These are phyloP conservation scores for Ceratina australensis DNA, from an alignment of 1,140 invertebrate species.

Conservation along the genomic window DNA sequence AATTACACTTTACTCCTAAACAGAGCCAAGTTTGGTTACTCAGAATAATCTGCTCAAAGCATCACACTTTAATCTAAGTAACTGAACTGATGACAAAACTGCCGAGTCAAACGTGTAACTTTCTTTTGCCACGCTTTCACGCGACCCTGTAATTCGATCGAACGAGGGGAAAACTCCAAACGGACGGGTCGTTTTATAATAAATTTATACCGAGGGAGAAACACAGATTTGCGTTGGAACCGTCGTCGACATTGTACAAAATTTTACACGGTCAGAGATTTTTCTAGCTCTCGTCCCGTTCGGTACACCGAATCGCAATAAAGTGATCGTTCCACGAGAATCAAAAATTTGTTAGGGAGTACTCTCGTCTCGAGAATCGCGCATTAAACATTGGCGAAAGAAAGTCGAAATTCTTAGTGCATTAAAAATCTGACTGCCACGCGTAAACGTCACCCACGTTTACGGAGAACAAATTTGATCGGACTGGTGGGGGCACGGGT, in stretches of 20 bases:
- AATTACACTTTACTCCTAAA: conserved; percentile 63
- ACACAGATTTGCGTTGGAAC: conserved; percentile 16
- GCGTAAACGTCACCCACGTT: conserved; percentile 58
- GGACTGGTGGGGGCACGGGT: conserved; percentile 55
- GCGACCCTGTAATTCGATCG: conserved; percentile 24
- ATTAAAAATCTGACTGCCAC: conserved; percentile 68
- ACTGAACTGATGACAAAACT: conserved; percentile 70
- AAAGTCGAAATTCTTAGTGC: conserved; percentile 62
- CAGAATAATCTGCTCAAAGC: conserved; percentile 59
- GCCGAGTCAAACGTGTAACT: conserved; percentile 65
- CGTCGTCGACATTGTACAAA: neutral
- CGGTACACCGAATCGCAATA: conserved; percentile 5
- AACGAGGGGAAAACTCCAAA: neutral
- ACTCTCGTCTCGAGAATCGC: too few species aligned
- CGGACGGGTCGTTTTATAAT: conserved; percentile 10
- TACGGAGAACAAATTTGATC: conserved; percentile 56
- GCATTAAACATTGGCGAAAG: conserved; percentile 63
- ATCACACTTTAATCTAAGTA: conserved; percentile 63
- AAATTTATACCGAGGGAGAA: neutral
- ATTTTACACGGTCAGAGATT: conserved; percentile 15
- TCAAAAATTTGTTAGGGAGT: neutral
- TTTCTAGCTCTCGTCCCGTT: neutral
- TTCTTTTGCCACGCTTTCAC: conserved; percentile 60
- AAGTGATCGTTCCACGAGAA: conserved; percentile 15
- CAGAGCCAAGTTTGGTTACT: conserved; percentile 71